Evolutionary conservation across 2,888 invertebrate species (phyloP).

Genomic region (Xanthia icteritia): DNA sequence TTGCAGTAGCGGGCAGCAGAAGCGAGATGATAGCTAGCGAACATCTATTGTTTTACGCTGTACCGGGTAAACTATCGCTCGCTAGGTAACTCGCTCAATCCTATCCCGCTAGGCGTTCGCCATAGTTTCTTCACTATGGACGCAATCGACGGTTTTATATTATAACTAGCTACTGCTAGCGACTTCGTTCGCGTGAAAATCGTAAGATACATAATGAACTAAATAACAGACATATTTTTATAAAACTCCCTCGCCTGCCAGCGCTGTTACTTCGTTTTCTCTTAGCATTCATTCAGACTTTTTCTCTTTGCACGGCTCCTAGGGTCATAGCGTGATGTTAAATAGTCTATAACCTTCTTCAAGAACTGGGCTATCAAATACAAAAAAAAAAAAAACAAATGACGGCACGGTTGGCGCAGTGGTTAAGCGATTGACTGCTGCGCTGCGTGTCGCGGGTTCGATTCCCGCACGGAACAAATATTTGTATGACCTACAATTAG

Average conservation of each 20-base stretch:
- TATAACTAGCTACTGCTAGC: background rate
- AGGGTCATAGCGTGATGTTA: background rate
- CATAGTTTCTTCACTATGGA: background rate
- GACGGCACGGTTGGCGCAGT: too few relatives aligned
- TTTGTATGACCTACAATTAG: too few relatives aligned
- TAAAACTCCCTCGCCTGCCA: background rate
- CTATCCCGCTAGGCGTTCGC: fast-evolving
- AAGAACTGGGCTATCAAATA: too few relatives aligned
- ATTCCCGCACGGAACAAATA: too few relatives aligned
- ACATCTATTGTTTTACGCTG: background rate
- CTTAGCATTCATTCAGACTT: background rate
- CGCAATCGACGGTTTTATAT: background rate
- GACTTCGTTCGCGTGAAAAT: background rate
- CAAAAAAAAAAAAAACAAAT: too few relatives aligned
- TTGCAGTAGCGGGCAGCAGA: background rate
- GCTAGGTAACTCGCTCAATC: too few relatives aligned
- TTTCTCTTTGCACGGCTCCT: background rate
- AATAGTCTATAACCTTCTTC: background rate
- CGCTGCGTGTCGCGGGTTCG: too few relatives aligned
- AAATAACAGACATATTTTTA: background rate
- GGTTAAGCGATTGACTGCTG: too few relatives aligned
- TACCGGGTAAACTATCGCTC: background rate
- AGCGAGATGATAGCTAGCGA: background rate
- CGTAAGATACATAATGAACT: background rate
- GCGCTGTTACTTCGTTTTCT: background rate